A percentile compares a stretch with the other conserved stretches of the same genome.
These are phyloP conservation scores for Acanthis flammea DNA, from an alignment of 2,797 vertebrate species.

Conservation along the genomic window DNA sequence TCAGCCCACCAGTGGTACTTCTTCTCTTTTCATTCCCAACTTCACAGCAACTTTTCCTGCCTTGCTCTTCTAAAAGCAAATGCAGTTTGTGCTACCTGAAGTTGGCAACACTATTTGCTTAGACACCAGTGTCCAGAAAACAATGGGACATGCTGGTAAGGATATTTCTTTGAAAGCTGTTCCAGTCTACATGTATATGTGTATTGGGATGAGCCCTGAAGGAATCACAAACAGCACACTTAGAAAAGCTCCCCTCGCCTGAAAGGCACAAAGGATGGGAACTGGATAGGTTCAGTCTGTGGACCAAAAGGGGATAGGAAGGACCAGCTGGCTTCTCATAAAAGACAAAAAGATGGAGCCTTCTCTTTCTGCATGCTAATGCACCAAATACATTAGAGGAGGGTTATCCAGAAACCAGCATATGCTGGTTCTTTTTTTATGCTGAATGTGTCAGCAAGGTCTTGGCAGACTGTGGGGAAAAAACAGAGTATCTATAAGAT, in stretches of 20 bases:
- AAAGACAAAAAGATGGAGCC: not conserved
- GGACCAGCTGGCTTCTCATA: not conserved
- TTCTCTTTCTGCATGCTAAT: not conserved
- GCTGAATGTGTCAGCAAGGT: not conserved
- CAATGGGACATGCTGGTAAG: not conserved
- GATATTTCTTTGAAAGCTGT: not conserved
- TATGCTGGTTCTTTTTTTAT: not conserved
- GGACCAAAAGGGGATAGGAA: not conserved
- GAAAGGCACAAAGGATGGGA: not conserved
- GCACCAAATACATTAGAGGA: not conserved
- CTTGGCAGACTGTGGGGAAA: conserved; percentile 38
- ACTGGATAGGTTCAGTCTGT: not conserved
- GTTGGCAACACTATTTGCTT: not conserved
- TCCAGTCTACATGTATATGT: not conserved
- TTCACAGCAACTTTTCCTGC: not conserved
- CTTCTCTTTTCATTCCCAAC: not conserved
- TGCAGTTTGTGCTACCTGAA: not conserved
- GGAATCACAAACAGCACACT: not conserved
- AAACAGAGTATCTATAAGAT: conserved; percentile 27
- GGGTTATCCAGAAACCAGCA: not conserved
- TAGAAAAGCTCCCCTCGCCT: not conserved
- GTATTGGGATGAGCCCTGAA: not conserved
- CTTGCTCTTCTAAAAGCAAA: not conserved
- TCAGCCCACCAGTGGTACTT: not conserved
- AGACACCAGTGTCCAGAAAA: not conserved